A percentile compares a stretch with the other conserved stretches of the same genome.
These are phyloP conservation scores for Myotis brandtii DNA, from an alignment of 2,113 vertebrate genomes.

Conservation along the genomic window DNA sequence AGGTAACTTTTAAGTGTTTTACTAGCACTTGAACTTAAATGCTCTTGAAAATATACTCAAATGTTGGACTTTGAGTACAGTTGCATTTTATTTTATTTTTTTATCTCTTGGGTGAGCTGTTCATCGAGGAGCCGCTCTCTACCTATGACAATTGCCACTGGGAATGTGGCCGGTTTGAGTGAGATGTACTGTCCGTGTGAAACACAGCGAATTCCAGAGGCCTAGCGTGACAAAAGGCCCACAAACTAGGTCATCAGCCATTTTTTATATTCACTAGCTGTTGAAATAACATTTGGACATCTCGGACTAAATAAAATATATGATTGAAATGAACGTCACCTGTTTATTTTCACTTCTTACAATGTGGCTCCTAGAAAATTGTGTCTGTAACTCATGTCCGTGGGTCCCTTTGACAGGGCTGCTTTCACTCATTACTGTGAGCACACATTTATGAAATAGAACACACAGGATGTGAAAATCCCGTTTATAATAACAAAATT, in stretches of 20 bases:
- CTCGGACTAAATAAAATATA: neutral
- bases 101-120: neutral
- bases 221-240: neutral
- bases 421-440: neutral
- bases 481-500: slow-evolving; percentile 3
- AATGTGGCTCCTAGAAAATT: neutral
- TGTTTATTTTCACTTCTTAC: neutral
- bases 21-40: neutral
- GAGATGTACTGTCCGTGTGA: neutral
- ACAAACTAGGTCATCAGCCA: neutral
- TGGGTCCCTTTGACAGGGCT: neutral
- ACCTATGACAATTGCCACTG: accelerated
- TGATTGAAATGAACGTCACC: neutral
- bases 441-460: neutral
- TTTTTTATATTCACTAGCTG: neutral
- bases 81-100: slow-evolving; percentile 10
- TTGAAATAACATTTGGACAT: neutral
- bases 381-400: neutral
- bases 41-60: slow-evolving; percentile 20
- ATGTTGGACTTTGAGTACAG: slow-evolving; percentile 28
- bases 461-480: neutral
- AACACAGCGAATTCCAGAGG: neutral
- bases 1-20: neutral
- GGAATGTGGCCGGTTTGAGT: neutral
- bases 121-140: neutral